Conservation (phyloP, 2,797 vertebrate genomes). For the Parauchenoglanis punctatus region DNA sequence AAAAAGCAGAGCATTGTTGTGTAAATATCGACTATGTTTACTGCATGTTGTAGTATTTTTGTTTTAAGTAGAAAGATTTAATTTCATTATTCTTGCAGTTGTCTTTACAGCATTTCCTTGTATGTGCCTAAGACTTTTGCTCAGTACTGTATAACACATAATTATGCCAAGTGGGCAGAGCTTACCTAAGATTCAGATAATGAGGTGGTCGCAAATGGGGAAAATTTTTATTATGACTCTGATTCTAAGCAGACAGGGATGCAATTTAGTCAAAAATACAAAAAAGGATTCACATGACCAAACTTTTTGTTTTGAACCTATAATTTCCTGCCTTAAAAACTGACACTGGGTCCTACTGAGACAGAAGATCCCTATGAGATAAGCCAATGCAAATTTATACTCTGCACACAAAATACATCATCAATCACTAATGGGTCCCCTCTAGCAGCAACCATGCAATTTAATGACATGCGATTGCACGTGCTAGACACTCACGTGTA, state of each 20-base stretch:
- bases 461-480: background rate
- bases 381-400: background rate
- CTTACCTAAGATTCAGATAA: background rate
- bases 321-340: background rate
- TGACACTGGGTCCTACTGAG: background rate
- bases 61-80: too few species aligned
- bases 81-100: too few species aligned
- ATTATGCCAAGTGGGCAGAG: background rate
- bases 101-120: too few species aligned
- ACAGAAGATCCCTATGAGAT: background rate
- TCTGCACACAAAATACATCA: background rate
- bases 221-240: background rate
- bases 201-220: background rate
- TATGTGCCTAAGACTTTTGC: too few species aligned
- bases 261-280: background rate
- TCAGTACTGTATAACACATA: background rate
- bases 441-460: background rate
- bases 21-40: too few species aligned
- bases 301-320: background rate
- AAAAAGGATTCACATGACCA: background rate
- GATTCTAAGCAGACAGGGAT: background rate
- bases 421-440: background rate
- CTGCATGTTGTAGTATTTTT: too few species aligned
- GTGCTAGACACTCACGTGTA: slow-evolving; percentile 87
- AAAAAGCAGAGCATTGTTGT: too few species aligned